Conservation (phyloP, 2,113 vertebrate genomes). For the Pyxicephalus adspersus region DNA sequence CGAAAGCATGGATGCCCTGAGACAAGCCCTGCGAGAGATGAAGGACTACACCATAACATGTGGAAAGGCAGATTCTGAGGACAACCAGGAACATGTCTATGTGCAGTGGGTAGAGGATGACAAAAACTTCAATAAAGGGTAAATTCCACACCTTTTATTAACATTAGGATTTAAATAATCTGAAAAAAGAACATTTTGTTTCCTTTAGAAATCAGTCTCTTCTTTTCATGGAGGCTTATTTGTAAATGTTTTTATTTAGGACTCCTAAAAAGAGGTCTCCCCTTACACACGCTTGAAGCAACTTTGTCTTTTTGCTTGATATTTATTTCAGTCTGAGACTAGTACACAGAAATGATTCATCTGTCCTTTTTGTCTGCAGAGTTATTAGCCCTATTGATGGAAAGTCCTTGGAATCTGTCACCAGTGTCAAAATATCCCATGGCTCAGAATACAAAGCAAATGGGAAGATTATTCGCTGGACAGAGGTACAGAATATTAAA, state of each 20-base stretch:
- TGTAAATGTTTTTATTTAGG: too few relatives aligned
- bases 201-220: too few relatives aligned
- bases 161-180: too few relatives aligned
- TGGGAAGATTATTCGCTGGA: constrained; percentile 97
- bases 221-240: too few relatives aligned
- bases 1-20: constrained; percentile 93
- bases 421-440: constrained; percentile 96
- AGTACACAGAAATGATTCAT: not conserved
- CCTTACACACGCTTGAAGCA: too few relatives aligned
- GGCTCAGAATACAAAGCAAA: constrained; percentile 97
- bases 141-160: constrained; percentile 46
- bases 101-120: constrained; percentile 97
- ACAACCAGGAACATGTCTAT: constrained; percentile 89
- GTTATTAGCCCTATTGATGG: constrained; percentile 95
- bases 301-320: too few relatives aligned
- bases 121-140: constrained; percentile 95
- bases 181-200: too few relatives aligned
- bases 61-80: constrained; percentile 90
- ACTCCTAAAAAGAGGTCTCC: too few relatives aligned
- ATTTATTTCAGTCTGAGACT: too few relatives aligned
- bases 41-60: constrained; percentile 95
- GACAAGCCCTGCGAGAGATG: constrained; percentile 95
- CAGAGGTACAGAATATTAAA: constrained; percentile 81
- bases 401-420: constrained; percentile 94
- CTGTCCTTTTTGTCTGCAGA: constrained; percentile 64